Evolutionary conservation across 2,113 vertebrate genomes (phyloP).

Genomic region (Sterrhoptilus dennistouni): DNA sequence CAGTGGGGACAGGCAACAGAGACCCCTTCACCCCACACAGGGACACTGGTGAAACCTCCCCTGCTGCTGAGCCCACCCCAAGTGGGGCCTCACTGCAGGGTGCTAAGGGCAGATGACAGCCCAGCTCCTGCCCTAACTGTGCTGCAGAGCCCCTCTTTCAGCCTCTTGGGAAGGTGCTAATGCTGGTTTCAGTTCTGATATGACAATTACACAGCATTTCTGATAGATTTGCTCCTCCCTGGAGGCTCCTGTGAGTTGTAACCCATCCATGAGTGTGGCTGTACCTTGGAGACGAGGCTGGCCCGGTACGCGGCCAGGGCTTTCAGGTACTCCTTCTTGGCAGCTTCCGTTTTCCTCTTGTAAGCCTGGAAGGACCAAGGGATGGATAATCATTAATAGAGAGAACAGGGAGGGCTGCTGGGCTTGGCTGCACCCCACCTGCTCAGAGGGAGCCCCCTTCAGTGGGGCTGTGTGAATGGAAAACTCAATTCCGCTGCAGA

Average conservation of each 20-base stretch:
- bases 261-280: fast-evolving
- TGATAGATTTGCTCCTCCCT: background rate
- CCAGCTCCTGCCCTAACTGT: background rate
- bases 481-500: background rate
- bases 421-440: background rate
- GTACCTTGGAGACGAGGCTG: conserved; percentile 99
- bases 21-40: background rate
- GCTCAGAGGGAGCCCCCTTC: background rate
- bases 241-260: background rate
- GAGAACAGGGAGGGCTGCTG: background rate
- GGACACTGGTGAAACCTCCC: background rate
- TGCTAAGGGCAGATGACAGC: background rate
- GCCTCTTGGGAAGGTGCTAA: background rate
- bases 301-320: conserved; percentile 97
- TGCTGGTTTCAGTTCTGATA: background rate
- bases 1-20: background rate
- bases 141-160: background rate
- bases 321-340: conserved; percentile 99
- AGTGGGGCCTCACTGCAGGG: background rate
- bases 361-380: conserved; percentile 86
- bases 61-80: background rate
- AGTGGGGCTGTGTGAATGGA: background rate
- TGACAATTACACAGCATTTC: background rate
- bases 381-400: background rate
- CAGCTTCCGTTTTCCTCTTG: conserved; percentile 99